phyloP scores from a whole-genome alignment of 2,888 invertebrate species.

The Drosophila fungiperda region DNA sequence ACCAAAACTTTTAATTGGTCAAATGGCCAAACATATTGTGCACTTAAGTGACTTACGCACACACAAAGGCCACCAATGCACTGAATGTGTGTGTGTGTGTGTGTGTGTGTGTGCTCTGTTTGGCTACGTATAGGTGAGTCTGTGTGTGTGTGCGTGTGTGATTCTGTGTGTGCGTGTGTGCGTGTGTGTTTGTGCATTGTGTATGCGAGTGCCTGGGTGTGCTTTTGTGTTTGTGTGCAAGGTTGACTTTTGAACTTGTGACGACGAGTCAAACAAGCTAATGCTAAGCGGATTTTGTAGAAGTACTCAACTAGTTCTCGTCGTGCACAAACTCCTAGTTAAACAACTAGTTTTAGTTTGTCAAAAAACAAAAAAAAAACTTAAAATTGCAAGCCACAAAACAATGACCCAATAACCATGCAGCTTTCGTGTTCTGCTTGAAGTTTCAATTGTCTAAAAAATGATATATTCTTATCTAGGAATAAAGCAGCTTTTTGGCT shows the following conservation, averaged over 20 bases:
- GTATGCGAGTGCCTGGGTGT: slow-evolving; percentile 10
- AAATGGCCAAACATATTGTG: slow-evolving; percentile 77
- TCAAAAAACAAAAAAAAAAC: slow-evolving; percentile 5
- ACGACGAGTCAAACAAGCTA: slow-evolving; percentile 59
- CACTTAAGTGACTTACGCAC: slow-evolving; percentile 73
- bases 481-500: neutral
- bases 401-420: slow-evolving; percentile 6
- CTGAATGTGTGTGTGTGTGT: slow-evolving; percentile 9
- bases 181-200: slow-evolving; percentile 10
- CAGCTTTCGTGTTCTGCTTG: neutral
- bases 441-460: neutral
- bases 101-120: slow-evolving; percentile 10
- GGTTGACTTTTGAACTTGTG: slow-evolving; percentile 72
- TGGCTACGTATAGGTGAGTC: neutral
- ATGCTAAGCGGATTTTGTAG: slow-evolving; percentile 72
- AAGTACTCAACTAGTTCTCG: slow-evolving; percentile 14
- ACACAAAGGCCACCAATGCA: slow-evolving; percentile 28
- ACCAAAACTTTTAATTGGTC: slow-evolving; percentile 83
- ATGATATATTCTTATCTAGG: neutral
- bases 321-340: neutral
- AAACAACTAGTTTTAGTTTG: slow-evolving; percentile 5
- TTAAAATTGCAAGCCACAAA: slow-evolving; percentile 23
- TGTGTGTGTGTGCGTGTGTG: slow-evolving; percentile 4
- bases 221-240: slow-evolving; percentile 26
- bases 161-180: slow-evolving; percentile 4